These are phyloP conservation scores for Bombus fervidus DNA, from an alignment of 1,140 invertebrate genomes.

Conservation along the genomic window DNA sequence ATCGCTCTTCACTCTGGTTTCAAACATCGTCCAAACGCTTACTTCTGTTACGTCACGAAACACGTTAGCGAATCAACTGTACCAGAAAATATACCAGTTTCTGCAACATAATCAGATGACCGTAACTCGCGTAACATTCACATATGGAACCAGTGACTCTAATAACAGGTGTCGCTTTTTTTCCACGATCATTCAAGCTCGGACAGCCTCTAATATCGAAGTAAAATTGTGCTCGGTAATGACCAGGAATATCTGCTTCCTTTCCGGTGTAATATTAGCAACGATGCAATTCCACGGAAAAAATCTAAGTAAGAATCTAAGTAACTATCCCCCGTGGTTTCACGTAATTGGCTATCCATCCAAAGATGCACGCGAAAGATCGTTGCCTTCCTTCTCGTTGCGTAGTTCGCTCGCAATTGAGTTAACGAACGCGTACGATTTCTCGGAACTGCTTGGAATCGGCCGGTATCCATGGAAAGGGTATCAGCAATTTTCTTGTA, in stretches of 20 bases:
- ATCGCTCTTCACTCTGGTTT: background rate
- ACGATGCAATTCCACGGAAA: background rate
- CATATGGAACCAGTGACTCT: background rate
- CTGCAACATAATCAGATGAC: background rate
- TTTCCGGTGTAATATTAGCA: background rate
- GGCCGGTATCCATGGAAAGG: background rate
- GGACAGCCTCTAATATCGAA: background rate
- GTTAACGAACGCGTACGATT: background rate
- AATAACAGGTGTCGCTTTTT: background rate
- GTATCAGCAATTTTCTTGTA: background rate
- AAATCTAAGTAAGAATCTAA: background rate
- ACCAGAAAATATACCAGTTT: background rate
- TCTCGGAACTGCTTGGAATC: background rate
- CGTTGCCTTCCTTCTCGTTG: constrained; percentile 5
- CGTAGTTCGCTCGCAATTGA: background rate
- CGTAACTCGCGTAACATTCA: background rate
- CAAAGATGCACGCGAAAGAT: constrained; percentile 11
- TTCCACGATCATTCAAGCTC: background rate
- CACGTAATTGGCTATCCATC: constrained; percentile 8
- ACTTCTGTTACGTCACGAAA: background rate
- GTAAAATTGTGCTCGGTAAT: background rate
- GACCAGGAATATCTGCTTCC: no score
- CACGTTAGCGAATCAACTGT: background rate
- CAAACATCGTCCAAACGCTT: background rate
- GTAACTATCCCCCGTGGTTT: background rate